These are phyloP conservation scores for Apotomis capreana DNA, from an alignment of 2,888 invertebrate genomes.

Conservation along the genomic window DNA sequence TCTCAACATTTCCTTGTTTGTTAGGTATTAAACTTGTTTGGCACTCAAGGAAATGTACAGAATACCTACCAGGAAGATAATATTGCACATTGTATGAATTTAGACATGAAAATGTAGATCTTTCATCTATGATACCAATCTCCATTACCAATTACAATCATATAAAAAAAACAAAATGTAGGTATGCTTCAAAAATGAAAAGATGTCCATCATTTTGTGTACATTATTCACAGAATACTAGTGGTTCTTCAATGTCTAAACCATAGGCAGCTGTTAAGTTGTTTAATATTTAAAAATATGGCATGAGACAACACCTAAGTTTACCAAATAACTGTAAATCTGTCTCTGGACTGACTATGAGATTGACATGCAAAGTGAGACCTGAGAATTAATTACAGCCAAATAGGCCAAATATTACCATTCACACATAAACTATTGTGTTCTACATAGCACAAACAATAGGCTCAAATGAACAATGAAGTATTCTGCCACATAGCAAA, in stretches of 20 bases:
- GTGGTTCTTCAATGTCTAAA: neutral
- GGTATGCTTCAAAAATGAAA: constrained; percentile 6
- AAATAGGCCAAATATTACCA: constrained; percentile 33
- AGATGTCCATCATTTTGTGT: neutral
- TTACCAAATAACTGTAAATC: constrained; percentile 21
- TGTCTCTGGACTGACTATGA: constrained; percentile 2
- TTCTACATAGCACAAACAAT: constrained; percentile 46
- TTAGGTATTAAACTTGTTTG: constrained; percentile 10
- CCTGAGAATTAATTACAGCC: constrained; percentile 24
- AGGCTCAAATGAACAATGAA: constrained; percentile 47
- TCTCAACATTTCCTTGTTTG: no score
- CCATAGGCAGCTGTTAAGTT: neutral
- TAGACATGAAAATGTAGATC: neutral
- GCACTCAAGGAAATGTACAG: constrained; percentile 20
- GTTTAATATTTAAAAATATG: neutral
- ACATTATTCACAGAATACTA: neutral
- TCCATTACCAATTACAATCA: neutral
- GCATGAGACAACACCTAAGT: neutral
- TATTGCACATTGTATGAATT: constrained; percentile 2
- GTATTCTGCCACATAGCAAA: constrained; percentile 44
- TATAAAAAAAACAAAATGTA: constrained; percentile 3
- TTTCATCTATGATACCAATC: neutral
- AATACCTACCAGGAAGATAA: constrained; percentile 16
- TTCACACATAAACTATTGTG: constrained; percentile 39
- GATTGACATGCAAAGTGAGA: constrained; percentile 16